These are phyloP conservation scores for Argopecten irradians DNA, from an alignment of 1,140 invertebrate species.

Conservation along the genomic window DNA sequence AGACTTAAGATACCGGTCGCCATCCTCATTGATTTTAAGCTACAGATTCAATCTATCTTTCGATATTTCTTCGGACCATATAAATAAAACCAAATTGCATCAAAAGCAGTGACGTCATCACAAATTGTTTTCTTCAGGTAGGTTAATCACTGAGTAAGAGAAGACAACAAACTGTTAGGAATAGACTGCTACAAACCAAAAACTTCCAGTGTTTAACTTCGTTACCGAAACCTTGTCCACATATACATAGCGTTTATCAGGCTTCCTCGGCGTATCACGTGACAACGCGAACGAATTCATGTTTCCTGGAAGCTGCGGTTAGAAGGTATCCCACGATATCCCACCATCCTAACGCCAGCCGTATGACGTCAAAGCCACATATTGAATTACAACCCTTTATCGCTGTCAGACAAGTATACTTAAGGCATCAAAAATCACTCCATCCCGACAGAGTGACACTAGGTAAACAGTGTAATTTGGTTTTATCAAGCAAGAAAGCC, in stretches of 20 bases:
- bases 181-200: background rate
- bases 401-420: background rate
- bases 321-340: background rate
- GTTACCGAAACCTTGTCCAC: background rate
- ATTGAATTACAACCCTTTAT: background rate
- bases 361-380: background rate
- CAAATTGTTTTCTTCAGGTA: background rate
- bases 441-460: background rate
- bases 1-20: background rate
- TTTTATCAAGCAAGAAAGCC: background rate
- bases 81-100: slow-evolving; percentile 17
- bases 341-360: background rate
- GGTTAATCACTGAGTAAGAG: background rate
- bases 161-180: background rate
- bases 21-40: background rate
- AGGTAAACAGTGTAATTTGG: background rate
- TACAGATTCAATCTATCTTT: background rate
- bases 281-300: background rate
- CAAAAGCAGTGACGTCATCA: background rate
- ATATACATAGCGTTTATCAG: background rate
- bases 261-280: background rate
- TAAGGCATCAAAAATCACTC: background rate
- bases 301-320: background rate
- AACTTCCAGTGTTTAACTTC: background rate
- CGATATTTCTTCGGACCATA: background rate